A percentile compares a stretch with the other conserved stretches of the same genome.
These are phyloP conservation scores for Temnopleurus reevesii DNA, from an alignment of 53 echinoderm and acorn worm genomes.

Conservation along the genomic window DNA sequence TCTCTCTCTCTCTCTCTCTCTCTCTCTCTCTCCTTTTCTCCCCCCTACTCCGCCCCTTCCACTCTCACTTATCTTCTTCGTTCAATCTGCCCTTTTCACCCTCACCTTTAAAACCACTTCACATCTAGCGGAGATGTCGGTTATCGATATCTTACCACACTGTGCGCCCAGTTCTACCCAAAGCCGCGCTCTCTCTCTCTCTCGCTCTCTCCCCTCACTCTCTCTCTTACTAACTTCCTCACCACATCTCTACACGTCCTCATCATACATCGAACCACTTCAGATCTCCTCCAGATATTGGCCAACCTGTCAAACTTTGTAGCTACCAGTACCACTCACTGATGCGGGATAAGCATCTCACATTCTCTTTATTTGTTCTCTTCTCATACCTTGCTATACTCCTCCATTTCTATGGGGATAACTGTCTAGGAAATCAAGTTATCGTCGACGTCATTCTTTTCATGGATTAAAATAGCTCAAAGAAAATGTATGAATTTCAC, in stretches of 20 bases:
- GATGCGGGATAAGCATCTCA: neutral
- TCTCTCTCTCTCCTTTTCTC: neutral
- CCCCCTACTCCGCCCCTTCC: neutral
- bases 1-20: neutral
- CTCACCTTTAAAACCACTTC: too few relatives aligned
- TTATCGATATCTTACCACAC: too few relatives aligned
- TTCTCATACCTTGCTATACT: too few relatives aligned
- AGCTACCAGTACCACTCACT: neutral
- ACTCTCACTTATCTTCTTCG: neutral
- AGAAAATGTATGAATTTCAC: too few relatives aligned
- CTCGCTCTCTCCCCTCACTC: neutral
- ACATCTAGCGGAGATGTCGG: too few relatives aligned
- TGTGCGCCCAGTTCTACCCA: too few relatives aligned
- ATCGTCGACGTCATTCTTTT: too few relatives aligned
- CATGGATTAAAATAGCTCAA: too few relatives aligned
- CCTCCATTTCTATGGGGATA: too few relatives aligned
- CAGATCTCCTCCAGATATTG: neutral
- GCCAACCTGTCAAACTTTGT: neutral
- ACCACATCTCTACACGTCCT: neutral
- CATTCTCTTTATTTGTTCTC: too few relatives aligned
- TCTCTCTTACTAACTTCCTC: neutral
- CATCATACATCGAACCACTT: neutral
- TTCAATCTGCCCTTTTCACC: neutral
- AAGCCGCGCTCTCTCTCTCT: too few relatives aligned
- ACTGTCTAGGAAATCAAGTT: too few relatives aligned